Evolutionary conservation across 2,113 vertebrate genomes (phyloP).

Genomic region (Gasterosteus aculeatus): DNA sequence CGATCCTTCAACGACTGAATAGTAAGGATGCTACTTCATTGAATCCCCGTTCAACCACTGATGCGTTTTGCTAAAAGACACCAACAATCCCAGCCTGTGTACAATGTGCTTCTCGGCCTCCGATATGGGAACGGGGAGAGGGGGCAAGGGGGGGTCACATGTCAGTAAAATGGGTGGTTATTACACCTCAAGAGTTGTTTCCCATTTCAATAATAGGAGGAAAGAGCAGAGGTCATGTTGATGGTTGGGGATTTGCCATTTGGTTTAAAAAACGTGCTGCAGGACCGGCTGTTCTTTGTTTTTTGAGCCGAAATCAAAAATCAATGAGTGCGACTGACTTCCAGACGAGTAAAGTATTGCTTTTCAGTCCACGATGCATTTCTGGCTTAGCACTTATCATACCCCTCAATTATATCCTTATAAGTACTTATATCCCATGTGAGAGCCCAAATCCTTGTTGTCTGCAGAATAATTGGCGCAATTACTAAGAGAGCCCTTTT

Average conservation of each 20-base stretch:
- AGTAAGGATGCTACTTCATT: neutral
- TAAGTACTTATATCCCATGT: neutral
- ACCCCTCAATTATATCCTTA: neutral
- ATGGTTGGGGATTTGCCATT: neutral
- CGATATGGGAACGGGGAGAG: neutral
- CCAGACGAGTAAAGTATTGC: neutral
- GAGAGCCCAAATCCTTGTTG: neutral
- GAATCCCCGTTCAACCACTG: neutral
- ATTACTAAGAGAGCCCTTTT: neutral
- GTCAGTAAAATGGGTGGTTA: no score
- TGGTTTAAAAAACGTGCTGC: neutral
- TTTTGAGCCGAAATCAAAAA: neutral
- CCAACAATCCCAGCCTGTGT: no score
- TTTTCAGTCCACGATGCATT: neutral
- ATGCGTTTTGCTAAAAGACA: no score
- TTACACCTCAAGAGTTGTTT: no score
- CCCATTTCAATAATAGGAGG: neutral
- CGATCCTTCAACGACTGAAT: neutral
- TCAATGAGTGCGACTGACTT: neutral
- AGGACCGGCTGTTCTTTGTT: neutral
- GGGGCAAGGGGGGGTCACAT: no score
- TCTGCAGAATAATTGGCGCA: neutral
- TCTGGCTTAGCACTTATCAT: neutral
- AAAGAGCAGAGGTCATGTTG: neutral
- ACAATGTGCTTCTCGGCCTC: no score